Evolutionary conservation across 1,140 invertebrate species (phyloP).

Genomic region (Hormaphis cornu): DNA sequence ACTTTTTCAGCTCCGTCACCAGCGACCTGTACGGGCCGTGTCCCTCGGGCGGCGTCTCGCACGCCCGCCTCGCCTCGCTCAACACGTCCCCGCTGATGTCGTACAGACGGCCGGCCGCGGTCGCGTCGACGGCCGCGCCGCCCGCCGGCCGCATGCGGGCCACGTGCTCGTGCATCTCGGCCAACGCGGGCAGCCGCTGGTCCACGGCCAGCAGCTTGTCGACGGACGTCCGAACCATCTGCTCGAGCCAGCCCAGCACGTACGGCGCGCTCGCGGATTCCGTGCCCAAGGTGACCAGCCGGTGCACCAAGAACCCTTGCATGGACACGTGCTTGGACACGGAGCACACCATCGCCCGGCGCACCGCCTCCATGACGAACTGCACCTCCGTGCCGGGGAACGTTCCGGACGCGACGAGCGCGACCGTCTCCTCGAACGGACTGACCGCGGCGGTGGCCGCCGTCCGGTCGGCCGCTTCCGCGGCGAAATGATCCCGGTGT

Average conservation of each 20-base stretch:
- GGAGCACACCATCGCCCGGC: neutral
- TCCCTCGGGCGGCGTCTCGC: too few relatives aligned
- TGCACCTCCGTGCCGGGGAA: neutral
- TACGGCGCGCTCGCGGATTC: neutral
- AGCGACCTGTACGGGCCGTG: neutral
- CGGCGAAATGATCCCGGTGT: neutral
- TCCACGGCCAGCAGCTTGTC: neutral
- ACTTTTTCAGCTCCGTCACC: neutral
- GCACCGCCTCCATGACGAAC: neutral
- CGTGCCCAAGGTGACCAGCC: neutral
- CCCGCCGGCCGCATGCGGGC: neutral
- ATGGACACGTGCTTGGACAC: neutral
- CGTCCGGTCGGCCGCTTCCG: neutral
- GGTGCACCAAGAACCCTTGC: neutral
- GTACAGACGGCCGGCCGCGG: fast-evolving
- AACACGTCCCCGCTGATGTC: neutral
- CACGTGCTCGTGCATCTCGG: neutral
- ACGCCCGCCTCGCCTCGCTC: neutral
- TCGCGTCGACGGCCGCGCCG: too few relatives aligned
- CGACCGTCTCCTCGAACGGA: neutral
- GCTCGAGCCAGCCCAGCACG: neutral
- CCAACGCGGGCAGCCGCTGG: neutral
- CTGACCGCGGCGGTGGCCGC: neutral
- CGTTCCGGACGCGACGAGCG: neutral
- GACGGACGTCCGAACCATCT: neutral